A percentile compares a stretch with the other conserved stretches of the same genome.
phyloP scores from a whole-genome alignment of 2,888 invertebrate genomes.

The Congeria kusceri region DNA sequence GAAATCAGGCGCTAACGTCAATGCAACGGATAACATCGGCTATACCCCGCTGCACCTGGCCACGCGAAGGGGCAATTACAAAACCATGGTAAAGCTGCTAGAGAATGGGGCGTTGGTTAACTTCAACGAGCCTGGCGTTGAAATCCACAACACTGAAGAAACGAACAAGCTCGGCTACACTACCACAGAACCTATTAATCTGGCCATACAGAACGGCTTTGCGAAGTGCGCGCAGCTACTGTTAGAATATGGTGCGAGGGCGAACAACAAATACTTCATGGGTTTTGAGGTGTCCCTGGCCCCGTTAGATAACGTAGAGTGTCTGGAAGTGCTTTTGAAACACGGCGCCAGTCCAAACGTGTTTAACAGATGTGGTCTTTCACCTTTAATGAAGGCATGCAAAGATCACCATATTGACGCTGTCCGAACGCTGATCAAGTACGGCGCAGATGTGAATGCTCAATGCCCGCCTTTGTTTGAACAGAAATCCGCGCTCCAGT shows the following conservation, averaged over 20 bases:
- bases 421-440: conserved; percentile 88
- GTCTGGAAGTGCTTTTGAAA: conserved; percentile 92
- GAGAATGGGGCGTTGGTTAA: conserved; percentile 93
- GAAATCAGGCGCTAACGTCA: conserved; percentile 88
- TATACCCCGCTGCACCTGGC: conserved; percentile 96
- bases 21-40: conserved; percentile 93
- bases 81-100: conserved; percentile 88
- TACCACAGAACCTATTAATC: conserved; percentile 93
- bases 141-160: conserved; percentile 85
- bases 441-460: conserved; percentile 94
- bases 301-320: conserved; percentile 91
- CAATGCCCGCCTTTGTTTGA: conserved; percentile 95
- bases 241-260: conserved; percentile 94
- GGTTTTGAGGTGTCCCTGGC: conserved; percentile 96
- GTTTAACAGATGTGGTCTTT: conserved; percentile 93
- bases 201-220: conserved; percentile 95
- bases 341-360: conserved; percentile 96
- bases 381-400: conserved; percentile 96
- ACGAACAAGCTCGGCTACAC: conserved; percentile 74
- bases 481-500: conserved; percentile 94
- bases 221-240: conserved; percentile 89
- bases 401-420: conserved; percentile 84
- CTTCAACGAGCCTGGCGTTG: conserved; percentile 90
- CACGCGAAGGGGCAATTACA: conserved; percentile 93
- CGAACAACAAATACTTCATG: conserved; percentile 96